These are phyloP conservation scores for Scaptodrosophila lebanonensis DNA, from an alignment of 1,140 invertebrate genomes.

Conservation along the genomic window DNA sequence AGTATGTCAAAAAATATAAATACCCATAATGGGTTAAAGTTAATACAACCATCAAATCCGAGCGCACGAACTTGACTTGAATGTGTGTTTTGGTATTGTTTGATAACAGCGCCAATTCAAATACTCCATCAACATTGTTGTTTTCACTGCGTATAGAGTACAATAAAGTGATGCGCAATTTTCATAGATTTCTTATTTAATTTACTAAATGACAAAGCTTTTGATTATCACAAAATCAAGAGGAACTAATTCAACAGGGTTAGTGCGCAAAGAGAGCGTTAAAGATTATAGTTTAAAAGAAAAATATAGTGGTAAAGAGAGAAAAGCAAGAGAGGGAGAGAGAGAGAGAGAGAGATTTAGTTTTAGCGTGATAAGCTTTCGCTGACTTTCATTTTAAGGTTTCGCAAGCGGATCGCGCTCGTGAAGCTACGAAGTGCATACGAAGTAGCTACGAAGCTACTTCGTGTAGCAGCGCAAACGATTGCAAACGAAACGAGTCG, in stretches of 20 bases:
- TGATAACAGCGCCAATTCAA: constrained; percentile 26
- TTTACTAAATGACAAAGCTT: too few species aligned
- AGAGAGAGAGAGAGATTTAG: background rate
- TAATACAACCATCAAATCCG: too few species aligned
- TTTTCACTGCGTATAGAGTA: too few species aligned
- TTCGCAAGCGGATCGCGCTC: constrained; percentile 3
- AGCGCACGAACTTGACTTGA: background rate
- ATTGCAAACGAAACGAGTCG: constrained; percentile 25
- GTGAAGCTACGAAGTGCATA: background rate
- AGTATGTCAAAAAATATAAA: too few species aligned
- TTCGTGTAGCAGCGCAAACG: background rate
- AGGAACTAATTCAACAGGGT: too few species aligned
- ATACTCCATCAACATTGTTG: constrained; percentile 10
- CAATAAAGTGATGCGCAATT: constrained; percentile 58
- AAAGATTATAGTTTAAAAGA: too few species aligned
- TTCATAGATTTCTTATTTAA: too few species aligned
- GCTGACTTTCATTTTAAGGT: background rate
- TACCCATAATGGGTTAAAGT: too few species aligned
- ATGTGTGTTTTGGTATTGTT: constrained; percentile 9
- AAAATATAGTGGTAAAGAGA: too few species aligned
- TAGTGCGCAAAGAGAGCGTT: too few species aligned
- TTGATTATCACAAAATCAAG: background rate
- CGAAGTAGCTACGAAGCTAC: too few species aligned
- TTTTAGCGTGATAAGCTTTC: constrained; percentile 34
- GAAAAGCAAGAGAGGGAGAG: background rate